Conservation (phyloP, 2,888 invertebrate species). For the Caenorhabditis angaria region DNA sequence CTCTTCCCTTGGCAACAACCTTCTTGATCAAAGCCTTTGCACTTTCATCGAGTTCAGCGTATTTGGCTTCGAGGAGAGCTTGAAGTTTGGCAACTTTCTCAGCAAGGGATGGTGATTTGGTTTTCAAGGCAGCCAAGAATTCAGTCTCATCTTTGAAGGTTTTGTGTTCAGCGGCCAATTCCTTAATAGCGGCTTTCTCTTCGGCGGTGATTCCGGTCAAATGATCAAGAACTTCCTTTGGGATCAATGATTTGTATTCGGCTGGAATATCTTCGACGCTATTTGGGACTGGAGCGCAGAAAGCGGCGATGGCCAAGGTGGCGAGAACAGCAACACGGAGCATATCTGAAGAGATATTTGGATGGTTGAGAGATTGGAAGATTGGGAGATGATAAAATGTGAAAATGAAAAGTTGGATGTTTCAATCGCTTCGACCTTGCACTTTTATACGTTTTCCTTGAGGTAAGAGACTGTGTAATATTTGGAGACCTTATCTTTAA, state of each 20-base stretch:
- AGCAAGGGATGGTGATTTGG: constrained; percentile 63
- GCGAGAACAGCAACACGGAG: constrained; percentile 46
- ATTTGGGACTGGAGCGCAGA: constrained; percentile 56
- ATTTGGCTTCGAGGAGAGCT: constrained; percentile 55
- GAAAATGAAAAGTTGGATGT: background rate
- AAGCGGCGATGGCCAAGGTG: constrained; percentile 43
- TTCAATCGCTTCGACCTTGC: background rate
- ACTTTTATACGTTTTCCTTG: constrained; percentile 18
- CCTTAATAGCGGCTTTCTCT: constrained; percentile 66
- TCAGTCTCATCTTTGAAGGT: constrained; percentile 58
- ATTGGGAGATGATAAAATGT: background rate
- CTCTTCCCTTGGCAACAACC: constrained; percentile 61
- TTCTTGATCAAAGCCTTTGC: constrained; percentile 66
- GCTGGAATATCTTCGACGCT: constrained; percentile 64
- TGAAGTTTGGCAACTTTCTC: constrained; percentile 64
- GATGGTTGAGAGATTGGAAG: background rate
- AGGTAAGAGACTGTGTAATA: background rate
- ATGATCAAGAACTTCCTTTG: constrained; percentile 67
- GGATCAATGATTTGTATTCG: constrained; percentile 66
- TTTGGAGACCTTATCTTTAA: background rate
- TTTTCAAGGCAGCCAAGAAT: constrained; percentile 65
- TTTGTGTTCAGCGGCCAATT: constrained; percentile 60
- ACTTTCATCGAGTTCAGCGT: constrained; percentile 59
- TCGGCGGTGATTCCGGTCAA: constrained; percentile 66
- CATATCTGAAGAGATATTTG: constrained; percentile 41